Percentiles rank a stretch among this genome's conserved stretches.
These are phyloP conservation scores for Abrostola tripartita DNA, from an alignment of 2,888 invertebrate species.

Conservation along the genomic window DNA sequence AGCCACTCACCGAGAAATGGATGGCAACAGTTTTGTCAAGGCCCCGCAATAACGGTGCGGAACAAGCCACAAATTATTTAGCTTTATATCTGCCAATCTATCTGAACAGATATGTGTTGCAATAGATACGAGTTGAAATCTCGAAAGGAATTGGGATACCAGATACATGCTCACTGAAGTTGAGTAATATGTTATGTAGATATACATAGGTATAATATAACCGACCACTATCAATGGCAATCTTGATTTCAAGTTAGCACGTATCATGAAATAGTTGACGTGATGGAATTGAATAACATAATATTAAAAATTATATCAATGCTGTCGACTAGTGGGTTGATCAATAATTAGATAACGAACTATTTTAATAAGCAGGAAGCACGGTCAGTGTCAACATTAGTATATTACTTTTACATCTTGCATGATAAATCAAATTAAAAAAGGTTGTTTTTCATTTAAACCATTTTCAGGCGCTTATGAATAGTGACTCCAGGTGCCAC, in stretches of 20 bases:
- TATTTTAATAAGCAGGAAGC: too few relatives aligned
- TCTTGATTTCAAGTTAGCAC: too few relatives aligned
- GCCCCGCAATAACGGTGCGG: conserved; percentile 59
- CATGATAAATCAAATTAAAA: too few relatives aligned
- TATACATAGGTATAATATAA: background rate
- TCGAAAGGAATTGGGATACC: conserved; percentile 35
- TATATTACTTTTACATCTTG: too few relatives aligned
- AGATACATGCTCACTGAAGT: conserved; percentile 23
- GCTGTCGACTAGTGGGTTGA: too few relatives aligned
- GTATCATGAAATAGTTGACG: background rate
- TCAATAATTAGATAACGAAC: too few relatives aligned
- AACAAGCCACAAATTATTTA: conserved; percentile 60
- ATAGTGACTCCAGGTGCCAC: too few relatives aligned
- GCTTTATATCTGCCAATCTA: conserved; percentile 59
- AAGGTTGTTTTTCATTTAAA: too few relatives aligned
- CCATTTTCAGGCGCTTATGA: too few relatives aligned
- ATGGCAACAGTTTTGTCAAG: conserved; percentile 66
- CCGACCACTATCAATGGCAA: too few relatives aligned
- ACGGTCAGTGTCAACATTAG: too few relatives aligned
- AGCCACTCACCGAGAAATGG: conserved; percentile 56
- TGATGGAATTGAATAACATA: background rate
- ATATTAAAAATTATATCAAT: too few relatives aligned
- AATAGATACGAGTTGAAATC: conserved; percentile 38
- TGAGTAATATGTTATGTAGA: conserved; percentile 23
- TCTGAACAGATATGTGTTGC: conserved; percentile 55